Evolutionary conservation across 2,797 vertebrate genomes (phyloP), one percentile per base, ranked within the genome.

Genomic region (Enteromius thamalakanensis): DNA sequence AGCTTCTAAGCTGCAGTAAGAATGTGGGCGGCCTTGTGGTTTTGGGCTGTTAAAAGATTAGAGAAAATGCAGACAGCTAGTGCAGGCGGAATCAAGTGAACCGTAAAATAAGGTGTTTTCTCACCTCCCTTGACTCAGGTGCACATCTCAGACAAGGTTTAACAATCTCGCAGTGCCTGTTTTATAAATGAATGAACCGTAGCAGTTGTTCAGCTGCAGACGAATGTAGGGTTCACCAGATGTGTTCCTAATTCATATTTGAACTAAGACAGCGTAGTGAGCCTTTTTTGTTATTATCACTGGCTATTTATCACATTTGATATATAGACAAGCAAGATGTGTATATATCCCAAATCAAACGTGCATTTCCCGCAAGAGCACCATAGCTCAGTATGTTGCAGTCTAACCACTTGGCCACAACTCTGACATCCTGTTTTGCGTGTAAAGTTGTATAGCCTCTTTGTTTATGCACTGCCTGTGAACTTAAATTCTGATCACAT

Each of bases 41-140:
- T 93, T 88, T 90, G 78, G 84, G 79, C 83, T 71, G 84, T 89
- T 86, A 81, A 88, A 89, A 92, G 87, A 91, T 90, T 89, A 86
- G 90, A 90, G 89, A 90, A 86, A 87, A 86, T 80, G 79, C 89
- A 89, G 86, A 91, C 87, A 90, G 91, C 89, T 84, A 87, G 85
- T 90, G 90, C 88, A 84, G 89, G 89, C 90, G 88, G 91, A 90
- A 90, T 92, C 91, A 89, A 86, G 87, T 86, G 90, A 94, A 90
- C 91, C 91, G 87, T 92, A 93, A 92, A 94, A 93, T 91, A 91
- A 92, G 89, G 90, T 91, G 90, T 93, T 92, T 93, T 92, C 91
- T 92, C 91, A 91, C 87, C 89, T 92, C 88, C 89, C 90, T 74
- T 83, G 86, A 88, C 86, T 88, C 89, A 90, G 87, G 89, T 86